Percentiles rank a stretch among this genome's conserved stretches.
These are phyloP conservation scores for Boloria euphrosyne DNA, from an alignment of 2,888 invertebrate genomes.

Conservation along the genomic window DNA sequence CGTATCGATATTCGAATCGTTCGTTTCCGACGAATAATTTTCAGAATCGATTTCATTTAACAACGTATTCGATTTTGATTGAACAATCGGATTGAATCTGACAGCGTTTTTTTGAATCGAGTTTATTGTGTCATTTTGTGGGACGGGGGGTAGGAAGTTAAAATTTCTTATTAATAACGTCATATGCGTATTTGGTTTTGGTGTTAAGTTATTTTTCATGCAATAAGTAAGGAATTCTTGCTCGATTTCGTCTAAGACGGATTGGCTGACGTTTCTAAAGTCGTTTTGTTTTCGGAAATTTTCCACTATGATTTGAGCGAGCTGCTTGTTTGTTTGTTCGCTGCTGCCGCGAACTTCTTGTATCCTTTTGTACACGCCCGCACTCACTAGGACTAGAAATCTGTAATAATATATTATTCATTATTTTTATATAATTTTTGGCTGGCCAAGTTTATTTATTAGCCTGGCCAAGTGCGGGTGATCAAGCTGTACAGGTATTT, in stretches of 20 bases:
- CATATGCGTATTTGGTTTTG: conserved; percentile 89
- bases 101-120: conserved; percentile 54
- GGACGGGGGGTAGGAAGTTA: conserved; percentile 88
- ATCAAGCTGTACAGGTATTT: too few relatives aligned
- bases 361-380: conserved; percentile 91
- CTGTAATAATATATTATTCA: conserved; percentile 55
- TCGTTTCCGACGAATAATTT: conserved; percentile 61
- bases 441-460: too few relatives aligned
- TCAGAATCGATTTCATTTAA: conserved; percentile 73
- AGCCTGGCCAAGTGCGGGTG: too few relatives aligned
- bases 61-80: conserved; percentile 74
- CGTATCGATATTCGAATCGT: conserved; percentile 66
- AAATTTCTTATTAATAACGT: conserved; percentile 93
- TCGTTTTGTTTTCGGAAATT: conserved; percentile 91
- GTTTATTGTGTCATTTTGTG: conserved; percentile 49
- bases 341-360: conserved; percentile 87
- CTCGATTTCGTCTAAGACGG: conserved; percentile 91
- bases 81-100: conserved; percentile 84
- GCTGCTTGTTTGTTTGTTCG: conserved; percentile 91
- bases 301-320: conserved; percentile 90
- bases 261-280: conserved; percentile 91
- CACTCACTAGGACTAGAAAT: conserved; percentile 92
- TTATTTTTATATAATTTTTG: not conserved
- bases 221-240: conserved; percentile 91
- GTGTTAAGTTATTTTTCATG: conserved; percentile 79